Evolutionary conservation across 2,113 vertebrate genomes (phyloP), one percentile per base, ranked within the genome.

Genomic region (Melanocharis versteri): DNA sequence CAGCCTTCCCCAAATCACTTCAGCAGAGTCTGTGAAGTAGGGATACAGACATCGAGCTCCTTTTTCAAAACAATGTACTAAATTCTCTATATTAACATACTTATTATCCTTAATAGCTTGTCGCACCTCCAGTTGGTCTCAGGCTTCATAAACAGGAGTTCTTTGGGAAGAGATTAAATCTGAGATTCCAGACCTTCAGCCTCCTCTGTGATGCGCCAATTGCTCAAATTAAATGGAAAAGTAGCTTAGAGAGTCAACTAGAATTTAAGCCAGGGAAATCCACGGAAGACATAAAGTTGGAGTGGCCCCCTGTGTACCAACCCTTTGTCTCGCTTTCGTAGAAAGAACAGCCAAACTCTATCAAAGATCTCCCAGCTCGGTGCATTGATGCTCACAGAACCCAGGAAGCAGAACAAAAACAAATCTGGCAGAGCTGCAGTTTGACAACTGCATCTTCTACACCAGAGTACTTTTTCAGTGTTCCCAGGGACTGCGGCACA

Each of bases 311-410:
- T 57, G 42, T 27, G 39, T 53, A 56, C 22, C 28, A 65, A 23
- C 7, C n/a, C 21, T 87, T 65, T 78, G 26, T 71, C 60, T 70
- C 15, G 4, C 27, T 84, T 58, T 37, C 3, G 0, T 30, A 26
- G 57, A 81, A 86, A 44, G 66, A 93, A 8, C 50, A 89, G 86
- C 39, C 86, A 83, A 72, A 86, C 83, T 80, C 80, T 72, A 35
- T 28, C 48, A 83, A 51, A 89, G 62, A 53, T 83, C 45, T 48
- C 54, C 31, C 79, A 73, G 86, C 31, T 31, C 17, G 4, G 30
- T 53, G 51, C 53, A 45, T 4, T 66, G 40, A 58, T 44, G 79
- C 50, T 53, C 71, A 37, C 58, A 80, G 71, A 86, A 57, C 24
- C 31, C 83, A 80, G 68, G 37, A 90, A 77, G 31, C 72, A 69